These are phyloP conservation scores for Chymomyza caudatula DNA, from an alignment of 2,888 invertebrate species.

Conservation along the genomic window DNA sequence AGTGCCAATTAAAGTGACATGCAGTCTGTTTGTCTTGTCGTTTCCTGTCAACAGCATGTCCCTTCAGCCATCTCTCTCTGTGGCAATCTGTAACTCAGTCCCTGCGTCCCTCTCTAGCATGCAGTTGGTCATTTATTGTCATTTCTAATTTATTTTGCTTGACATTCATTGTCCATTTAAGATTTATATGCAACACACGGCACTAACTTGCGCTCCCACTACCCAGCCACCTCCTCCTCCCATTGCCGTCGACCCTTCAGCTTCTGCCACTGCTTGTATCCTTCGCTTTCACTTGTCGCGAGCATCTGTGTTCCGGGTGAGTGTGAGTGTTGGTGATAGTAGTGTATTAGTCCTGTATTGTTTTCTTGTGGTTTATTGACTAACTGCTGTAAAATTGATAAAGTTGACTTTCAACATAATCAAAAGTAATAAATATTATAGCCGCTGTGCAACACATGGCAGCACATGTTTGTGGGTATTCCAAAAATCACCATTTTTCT, in stretches of 20 bases:
- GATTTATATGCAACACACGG: slow-evolving; percentile 61
- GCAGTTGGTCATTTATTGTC: slow-evolving; percentile 70
- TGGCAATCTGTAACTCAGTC: not conserved
- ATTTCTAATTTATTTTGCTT: slow-evolving; percentile 67
- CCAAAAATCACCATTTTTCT: not conserved
- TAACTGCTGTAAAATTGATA: slow-evolving; percentile 71
- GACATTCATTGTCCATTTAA: slow-evolving; percentile 70
- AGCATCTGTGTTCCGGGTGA: too few relatives aligned
- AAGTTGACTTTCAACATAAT: slow-evolving; percentile 71
- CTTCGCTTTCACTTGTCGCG: too few relatives aligned
- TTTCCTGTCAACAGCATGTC: slow-evolving; percentile 49
- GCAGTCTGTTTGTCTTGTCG: slow-evolving; percentile 53
- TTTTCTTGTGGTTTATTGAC: slow-evolving; percentile 67
- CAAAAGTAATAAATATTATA: slow-evolving; percentile 72
- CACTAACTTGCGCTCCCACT: not conserved
- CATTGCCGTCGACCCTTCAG: too few relatives aligned
- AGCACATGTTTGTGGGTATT: slow-evolving; percentile 36
- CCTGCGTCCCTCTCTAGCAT: slow-evolving; percentile 10
- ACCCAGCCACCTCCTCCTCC: not conserved
- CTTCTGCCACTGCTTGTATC: slow-evolving; percentile 26
- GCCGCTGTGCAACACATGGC: slow-evolving; percentile 61
- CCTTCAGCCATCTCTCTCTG: slow-evolving; percentile 4
- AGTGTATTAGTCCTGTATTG: slow-evolving; percentile 13
- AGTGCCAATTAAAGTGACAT: slow-evolving; percentile 59
- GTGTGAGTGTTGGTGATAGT: slow-evolving; percentile 14